Evolutionary conservation across 2,113 vertebrate species (phyloP).

Genomic region (Hydrochoerus hydrochaeris): DNA sequence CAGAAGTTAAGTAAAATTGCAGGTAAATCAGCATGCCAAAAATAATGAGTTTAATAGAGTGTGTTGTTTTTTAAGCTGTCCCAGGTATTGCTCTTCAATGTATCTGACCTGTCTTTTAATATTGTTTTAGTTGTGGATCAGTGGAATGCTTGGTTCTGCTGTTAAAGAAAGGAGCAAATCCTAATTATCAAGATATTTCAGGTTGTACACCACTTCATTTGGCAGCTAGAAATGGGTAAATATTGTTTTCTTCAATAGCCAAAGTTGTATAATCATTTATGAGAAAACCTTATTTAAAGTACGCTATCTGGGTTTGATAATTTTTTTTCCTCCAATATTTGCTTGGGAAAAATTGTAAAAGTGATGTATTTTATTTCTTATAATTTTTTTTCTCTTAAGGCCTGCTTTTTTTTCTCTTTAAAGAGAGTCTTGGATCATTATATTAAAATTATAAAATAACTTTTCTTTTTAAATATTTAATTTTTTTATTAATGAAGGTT

Average conservation of each 20-base stretch:
- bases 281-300: not conserved
- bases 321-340: not conserved
- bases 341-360: not conserved
- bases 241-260: conserved; percentile 47
- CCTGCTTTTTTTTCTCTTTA: not conserved
- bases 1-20: conserved; percentile 50
- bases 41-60: conserved; percentile 42
- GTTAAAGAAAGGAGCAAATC: conserved; percentile 97
- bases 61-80: conserved; percentile 25
- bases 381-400: not conserved
- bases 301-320: not conserved
- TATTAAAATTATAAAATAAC: conserved; percentile 27
- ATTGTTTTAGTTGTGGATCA: conserved; percentile 94
- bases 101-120: conserved; percentile 67
- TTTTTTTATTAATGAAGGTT: not conserved
- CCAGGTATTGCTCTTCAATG: conserved; percentile 13
- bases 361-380: conserved; percentile 1
- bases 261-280: not conserved
- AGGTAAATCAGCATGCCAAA: not conserved
- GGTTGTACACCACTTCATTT: conserved; percentile 98
- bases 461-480: not conserved
- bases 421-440: conserved; percentile 14
- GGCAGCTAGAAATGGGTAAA: conserved; percentile 98
- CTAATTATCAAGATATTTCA: conserved; percentile 99
- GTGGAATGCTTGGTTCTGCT: conserved; percentile 97